Conservation (phyloP, 2,113 vertebrate genomes). For the Plectropomus leopardus region DNA sequence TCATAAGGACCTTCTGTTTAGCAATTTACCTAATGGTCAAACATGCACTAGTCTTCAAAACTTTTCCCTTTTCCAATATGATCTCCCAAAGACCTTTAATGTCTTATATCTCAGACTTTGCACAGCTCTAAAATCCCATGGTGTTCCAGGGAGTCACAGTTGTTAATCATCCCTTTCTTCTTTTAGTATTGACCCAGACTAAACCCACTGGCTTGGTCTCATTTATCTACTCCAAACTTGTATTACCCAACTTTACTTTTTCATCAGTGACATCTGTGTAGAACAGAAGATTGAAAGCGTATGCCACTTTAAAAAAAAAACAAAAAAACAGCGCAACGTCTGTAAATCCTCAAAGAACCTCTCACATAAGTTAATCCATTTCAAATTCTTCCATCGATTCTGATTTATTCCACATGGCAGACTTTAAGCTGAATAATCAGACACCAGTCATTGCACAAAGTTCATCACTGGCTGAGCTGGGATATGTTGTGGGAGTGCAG, state of each 20-base stretch:
- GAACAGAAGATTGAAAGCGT: background rate
- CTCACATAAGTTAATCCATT: background rate
- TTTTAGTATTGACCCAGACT: slow-evolving; percentile 1
- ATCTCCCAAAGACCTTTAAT: background rate
- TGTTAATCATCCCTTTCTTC: slow-evolving; percentile 10
- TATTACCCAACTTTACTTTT: background rate
- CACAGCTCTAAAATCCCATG: background rate
- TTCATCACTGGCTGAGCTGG: background rate
- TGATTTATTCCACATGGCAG: background rate
- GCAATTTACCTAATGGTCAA: background rate
- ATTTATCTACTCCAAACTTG: slow-evolving; percentile 8
- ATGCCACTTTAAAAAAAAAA: too few species aligned
- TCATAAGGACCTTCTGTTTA: background rate
- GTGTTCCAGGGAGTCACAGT: background rate
- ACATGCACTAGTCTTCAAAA: background rate
- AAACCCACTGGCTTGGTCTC: background rate
- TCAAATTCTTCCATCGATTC: background rate
- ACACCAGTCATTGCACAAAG: background rate
- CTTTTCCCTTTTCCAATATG: background rate
- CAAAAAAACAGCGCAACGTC: background rate
- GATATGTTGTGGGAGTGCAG: background rate
- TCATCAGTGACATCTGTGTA: background rate
- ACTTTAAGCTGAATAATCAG: background rate
- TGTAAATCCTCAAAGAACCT: background rate
- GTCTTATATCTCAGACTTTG: background rate